Percentiles rank a stretch among this genome's conserved stretches.
Conservation (phyloP, 2,888 invertebrate species). For the Sacculina carcini region DNA sequence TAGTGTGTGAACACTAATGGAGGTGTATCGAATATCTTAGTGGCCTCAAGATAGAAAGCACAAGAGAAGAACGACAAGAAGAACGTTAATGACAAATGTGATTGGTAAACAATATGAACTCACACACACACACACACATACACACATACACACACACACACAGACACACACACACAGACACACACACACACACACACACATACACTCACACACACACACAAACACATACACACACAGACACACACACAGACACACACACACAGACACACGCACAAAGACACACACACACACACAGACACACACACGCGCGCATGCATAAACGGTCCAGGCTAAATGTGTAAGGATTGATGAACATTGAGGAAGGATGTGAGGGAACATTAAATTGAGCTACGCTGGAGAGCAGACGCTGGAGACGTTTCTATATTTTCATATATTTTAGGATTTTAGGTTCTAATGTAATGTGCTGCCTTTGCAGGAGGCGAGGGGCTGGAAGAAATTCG, state of each 20-base stretch:
- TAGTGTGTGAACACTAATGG: too few relatives aligned
- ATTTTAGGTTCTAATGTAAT: too few relatives aligned
- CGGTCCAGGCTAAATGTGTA: not conserved
- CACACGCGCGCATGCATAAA: not conserved
- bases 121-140: not conserved
- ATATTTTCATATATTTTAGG: not conserved
- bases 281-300: not conserved
- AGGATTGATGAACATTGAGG: not conserved
- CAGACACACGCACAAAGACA: not conserved
- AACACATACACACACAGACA: not conserved
- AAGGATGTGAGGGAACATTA: not conserved
- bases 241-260: not conserved
- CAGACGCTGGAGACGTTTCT: not conserved
- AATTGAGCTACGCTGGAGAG: too few relatives aligned
- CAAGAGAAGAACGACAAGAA: not conserved
- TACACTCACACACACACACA: too few relatives aligned
- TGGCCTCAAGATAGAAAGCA: not conserved
- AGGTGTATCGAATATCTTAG: too few relatives aligned
- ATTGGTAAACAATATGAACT: not conserved
- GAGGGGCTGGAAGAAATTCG: too few relatives aligned
- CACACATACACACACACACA: not conserved
- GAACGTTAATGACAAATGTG: not conserved
- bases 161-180: not conserved
- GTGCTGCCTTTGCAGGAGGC: too few relatives aligned
- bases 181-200: not conserved